These are phyloP conservation scores for Menidia menidia DNA, from an alignment of 2,797 vertebrate species.

Conservation along the genomic window DNA sequence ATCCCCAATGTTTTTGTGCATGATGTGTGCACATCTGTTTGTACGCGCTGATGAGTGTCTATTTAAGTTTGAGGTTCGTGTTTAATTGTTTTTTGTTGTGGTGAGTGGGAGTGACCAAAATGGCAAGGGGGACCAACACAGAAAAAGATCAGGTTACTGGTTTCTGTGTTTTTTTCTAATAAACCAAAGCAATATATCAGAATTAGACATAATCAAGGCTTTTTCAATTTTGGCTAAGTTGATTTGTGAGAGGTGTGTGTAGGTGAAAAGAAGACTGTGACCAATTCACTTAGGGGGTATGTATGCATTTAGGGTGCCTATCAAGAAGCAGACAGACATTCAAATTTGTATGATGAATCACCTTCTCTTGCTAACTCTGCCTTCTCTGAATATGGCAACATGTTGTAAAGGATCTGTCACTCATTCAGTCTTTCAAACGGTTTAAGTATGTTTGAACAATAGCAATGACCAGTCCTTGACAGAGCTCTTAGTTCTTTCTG, in stretches of 20 bases:
- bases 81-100: slow-evolving; percentile 76
- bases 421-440: neutral
- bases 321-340: slow-evolving; percentile 62
- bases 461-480: neutral
- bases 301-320: slow-evolving; percentile 63
- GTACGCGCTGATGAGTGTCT: slow-evolving; percentile 7
- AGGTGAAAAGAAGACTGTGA: slow-evolving; percentile 70
- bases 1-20: slow-evolving; percentile 70
- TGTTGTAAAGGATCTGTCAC: slow-evolving; percentile 32
- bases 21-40: slow-evolving; percentile 25
- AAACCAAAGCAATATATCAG: slow-evolving; percentile 85
- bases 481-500: slow-evolving; percentile 11
- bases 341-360: slow-evolving; percentile 64
- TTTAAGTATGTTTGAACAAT: slow-evolving; percentile 9
- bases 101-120: slow-evolving; percentile 79
- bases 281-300: slow-evolving; percentile 63
- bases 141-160: slow-evolving; percentile 82
- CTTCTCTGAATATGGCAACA: slow-evolving; percentile 33
- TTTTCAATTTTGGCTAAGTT: slow-evolving; percentile 82
- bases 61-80: slow-evolving; percentile 56
- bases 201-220: slow-evolving; percentile 80
- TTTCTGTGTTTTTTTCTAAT: slow-evolving; percentile 78
- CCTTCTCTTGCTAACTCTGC: slow-evolving; percentile 31
- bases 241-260: slow-evolving; percentile 78
- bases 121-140: slow-evolving; percentile 76